Evolutionary conservation across 2,113 vertebrate genomes (phyloP), one percentile per base, ranked within the genome.

Genomic region (Sylvia atricapilla): DNA sequence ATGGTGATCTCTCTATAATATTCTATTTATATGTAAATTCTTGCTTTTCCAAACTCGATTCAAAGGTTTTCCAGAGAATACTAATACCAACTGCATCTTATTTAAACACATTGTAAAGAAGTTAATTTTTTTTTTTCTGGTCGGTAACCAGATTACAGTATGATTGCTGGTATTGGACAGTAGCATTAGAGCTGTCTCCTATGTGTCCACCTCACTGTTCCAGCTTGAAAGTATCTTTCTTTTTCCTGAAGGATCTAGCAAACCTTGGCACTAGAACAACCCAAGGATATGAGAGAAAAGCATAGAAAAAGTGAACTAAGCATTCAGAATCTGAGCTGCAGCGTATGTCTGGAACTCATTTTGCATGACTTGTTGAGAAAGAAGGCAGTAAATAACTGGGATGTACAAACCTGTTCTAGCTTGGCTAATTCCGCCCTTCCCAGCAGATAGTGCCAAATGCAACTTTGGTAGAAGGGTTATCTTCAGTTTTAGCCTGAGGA

Each of bases 21-120:
- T 55, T 94, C 92, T 85, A 95, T 95, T 96, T 97, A 94, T 94
- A 96, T 93, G 93, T 78, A 97, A 96, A 95, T 93, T 95, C 43
- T 73, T 75, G 30, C 60, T 81, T 90, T 97, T 79, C 89, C 58
- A 93, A 62, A 47, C 24, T 47, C 15, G 10, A 92, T 64, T 77
- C 88, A 80, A 93, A 81, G 43, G 16, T 93, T 94, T 94, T 87
- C 55, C 35, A 70, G 55, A 75, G 94, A 95, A 96, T 91, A 77
- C 66, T 91, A 93, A 96, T 72, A 84, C 15, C 52, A 86, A 82
- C 72, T 70, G 14, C 43, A 89, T 33, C 27, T 90, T 94, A 88
- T 76, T 96, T 93, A 93, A 97, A 76, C 4, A 2, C 22, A 68
- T 7, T 44, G 47, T 33, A 59, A 15, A 72, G 49, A 88, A 49